phyloP scores from a whole-genome alignment of 1,140 invertebrate genomes.

The Drosophila albomicans region DNA sequence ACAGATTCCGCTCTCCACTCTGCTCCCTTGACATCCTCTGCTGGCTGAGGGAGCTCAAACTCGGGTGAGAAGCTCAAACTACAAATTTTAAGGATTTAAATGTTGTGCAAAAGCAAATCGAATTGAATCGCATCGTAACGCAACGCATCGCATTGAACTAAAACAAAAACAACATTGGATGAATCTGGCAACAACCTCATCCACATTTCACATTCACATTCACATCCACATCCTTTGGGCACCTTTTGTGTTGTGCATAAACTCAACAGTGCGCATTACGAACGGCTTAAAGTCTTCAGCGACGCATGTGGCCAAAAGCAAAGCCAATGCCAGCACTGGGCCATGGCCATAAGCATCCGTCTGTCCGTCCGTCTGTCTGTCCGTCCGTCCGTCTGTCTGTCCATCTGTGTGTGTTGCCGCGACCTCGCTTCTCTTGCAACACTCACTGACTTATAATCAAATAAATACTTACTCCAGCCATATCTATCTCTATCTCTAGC shows the following conservation, averaged over 20 bases:
- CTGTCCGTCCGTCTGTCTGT: background rate
- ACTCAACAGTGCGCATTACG: conserved; percentile 69
- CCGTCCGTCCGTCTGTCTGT: background rate
- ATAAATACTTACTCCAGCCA: conserved; percentile 58
- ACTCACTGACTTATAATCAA: conserved; percentile 63
- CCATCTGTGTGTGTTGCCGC: background rate
- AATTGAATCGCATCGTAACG: conserved; percentile 37
- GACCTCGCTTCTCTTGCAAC: background rate
- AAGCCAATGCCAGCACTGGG: conserved; percentile 6
- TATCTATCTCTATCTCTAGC: background rate
- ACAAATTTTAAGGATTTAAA: conserved; percentile 82
- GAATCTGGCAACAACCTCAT: conserved; percentile 4
- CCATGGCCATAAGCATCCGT: conserved; percentile 9
- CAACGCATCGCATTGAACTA: conserved; percentile 29
- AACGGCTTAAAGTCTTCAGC: conserved; percentile 79
- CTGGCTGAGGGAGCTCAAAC: background rate
- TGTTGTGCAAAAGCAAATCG: conserved; percentile 70
- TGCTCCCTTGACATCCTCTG: no score
- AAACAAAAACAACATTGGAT: conserved; percentile 8
- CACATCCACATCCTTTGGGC: conserved; percentile 48
- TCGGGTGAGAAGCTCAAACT: conserved; percentile 35
- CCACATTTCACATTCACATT: conserved; percentile 1
- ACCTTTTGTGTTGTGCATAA: conserved; percentile 72
- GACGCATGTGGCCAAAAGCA: conserved; percentile 49
- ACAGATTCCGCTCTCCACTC: conserved; percentile 26